Conservation (phyloP, 2,888 invertebrate species). For the Troides oblongomaculatus region DNA sequence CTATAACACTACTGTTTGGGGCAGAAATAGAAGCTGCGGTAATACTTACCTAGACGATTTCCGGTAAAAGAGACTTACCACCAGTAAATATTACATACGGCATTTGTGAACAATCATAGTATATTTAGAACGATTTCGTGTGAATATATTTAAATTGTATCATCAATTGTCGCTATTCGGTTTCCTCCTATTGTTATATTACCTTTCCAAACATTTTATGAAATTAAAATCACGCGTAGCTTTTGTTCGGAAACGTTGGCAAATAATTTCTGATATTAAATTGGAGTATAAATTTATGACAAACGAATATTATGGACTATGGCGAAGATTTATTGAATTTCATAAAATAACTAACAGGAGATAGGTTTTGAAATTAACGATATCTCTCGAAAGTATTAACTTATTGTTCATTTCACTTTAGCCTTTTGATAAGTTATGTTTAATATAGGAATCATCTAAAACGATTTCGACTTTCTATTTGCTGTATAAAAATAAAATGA, state of each 20-base stretch:
- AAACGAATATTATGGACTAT: background rate
- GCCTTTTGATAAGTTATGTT: no score
- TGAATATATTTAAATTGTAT: background rate
- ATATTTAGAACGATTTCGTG: background rate
- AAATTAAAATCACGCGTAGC: slow-evolving; percentile 7
- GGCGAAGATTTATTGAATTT: background rate
- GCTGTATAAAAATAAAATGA: background rate
- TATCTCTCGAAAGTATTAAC: no score
- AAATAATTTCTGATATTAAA: slow-evolving; percentile 2
- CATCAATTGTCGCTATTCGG: background rate
- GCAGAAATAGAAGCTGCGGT: no score
- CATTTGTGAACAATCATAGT: background rate
- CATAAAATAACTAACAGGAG: background rate
- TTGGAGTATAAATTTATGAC: slow-evolving; percentile 1
- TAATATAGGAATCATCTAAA: no score
- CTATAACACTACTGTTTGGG: no score
- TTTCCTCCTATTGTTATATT: background rate
- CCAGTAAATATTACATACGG: background rate
- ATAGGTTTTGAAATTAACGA: no score
- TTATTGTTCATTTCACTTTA: no score
- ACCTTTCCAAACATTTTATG: background rate
- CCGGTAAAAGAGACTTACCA: background rate
- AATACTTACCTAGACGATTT: no score
- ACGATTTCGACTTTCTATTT: background rate
- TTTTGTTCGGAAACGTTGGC: background rate